Evolutionary conservation across 2,888 invertebrate genomes (phyloP).

Genomic region (Caenorhabditis becei): DNA sequence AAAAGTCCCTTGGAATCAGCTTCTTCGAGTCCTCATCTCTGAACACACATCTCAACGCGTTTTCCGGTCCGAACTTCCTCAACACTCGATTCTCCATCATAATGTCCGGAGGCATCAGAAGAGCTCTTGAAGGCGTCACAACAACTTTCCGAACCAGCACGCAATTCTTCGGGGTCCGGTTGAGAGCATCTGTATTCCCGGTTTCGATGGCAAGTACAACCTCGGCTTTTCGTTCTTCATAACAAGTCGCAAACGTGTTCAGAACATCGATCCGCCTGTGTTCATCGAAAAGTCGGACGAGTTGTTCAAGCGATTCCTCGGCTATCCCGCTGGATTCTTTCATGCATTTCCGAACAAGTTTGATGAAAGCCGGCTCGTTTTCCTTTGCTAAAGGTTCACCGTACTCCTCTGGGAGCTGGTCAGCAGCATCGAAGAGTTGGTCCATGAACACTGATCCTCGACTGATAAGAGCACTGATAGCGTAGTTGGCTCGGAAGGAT

Average conservation of each 20-base stretch:
- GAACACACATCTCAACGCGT: conserved; percentile 70
- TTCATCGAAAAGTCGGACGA: conserved; percentile 70
- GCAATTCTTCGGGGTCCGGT: conserved; percentile 54
- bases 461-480: conserved; percentile 63
- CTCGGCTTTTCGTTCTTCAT: too few relatives aligned
- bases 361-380: conserved; percentile 53
- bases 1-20: conserved; percentile 50
- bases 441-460: conserved; percentile 68
- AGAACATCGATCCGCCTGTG: conserved; percentile 59
- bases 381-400: not conserved
- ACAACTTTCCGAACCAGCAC: conserved; percentile 53
- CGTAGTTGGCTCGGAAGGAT: conserved; percentile 69
- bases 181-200: conserved; percentile 9
- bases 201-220: too few relatives aligned
- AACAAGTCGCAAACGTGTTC: conserved; percentile 58
- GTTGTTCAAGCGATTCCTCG: conserved; percentile 69
- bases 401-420: not conserved
- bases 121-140: not conserved
- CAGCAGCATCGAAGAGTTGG: conserved; percentile 59
- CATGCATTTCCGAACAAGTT: conserved; percentile 23
- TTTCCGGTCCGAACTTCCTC: conserved; percentile 72
- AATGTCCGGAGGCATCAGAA: conserved; percentile 71
- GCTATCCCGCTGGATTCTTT: conserved; percentile 62
- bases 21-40: conserved; percentile 68
- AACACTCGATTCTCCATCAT: conserved; percentile 78